Percentiles rank a stretch among this genome's conserved stretches.
phyloP scores from a whole-genome alignment of 2,888 invertebrate genomes.

The Lasioglossum lativentre region DNA sequence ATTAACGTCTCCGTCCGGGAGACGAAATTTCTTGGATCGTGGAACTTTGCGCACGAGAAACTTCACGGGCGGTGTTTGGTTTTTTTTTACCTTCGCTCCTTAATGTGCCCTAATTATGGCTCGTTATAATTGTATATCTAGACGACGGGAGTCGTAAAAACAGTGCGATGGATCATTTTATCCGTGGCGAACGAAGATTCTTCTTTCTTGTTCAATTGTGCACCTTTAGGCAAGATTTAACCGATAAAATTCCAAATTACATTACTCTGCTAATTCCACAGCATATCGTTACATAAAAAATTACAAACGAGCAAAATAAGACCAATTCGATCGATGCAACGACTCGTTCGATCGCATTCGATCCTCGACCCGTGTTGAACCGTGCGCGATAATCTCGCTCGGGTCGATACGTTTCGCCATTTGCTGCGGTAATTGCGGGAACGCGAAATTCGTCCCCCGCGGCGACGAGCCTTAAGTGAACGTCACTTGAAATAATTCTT shows the following conservation, averaged over 20 bases:
- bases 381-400: neutral
- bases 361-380: neutral
- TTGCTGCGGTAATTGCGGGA: constrained; percentile 29
- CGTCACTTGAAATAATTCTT: constrained; percentile 54
- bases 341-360: neutral
- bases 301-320: neutral
- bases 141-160: neutral
- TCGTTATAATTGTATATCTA: constrained; percentile 16
- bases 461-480: constrained; percentile 24
- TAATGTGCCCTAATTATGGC: constrained; percentile 9
- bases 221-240: neutral
- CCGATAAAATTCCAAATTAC: neutral
- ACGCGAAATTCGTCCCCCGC: constrained; percentile 18
- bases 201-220: neutral
- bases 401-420: constrained; percentile 15
- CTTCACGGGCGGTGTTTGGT: neutral
- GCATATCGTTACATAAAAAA: neutral
- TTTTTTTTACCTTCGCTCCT: constrained; percentile 16
- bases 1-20: constrained; percentile 10
- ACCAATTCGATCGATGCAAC: neutral
- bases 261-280: neutral
- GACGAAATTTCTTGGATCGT: constrained; percentile 16
- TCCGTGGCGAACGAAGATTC: neutral
- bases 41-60: constrained; percentile 3
- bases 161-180: too few relatives aligned